A percentile compares a stretch with the other conserved stretches of the same genome.
phyloP scores from a whole-genome alignment of 2,888 invertebrate genomes.

The Clunio marinus region DNA sequence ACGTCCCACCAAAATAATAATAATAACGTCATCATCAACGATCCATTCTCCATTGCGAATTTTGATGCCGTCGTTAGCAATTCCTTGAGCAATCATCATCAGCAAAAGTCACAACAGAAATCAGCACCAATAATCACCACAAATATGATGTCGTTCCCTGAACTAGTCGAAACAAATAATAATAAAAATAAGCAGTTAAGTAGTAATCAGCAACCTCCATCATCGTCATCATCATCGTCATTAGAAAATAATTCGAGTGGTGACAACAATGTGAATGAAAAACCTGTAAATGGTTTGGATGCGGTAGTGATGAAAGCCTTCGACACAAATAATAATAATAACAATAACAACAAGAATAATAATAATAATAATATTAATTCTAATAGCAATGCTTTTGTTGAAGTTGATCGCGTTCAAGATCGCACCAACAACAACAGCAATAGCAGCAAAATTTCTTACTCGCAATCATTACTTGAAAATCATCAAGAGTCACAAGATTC shows the following conservation, averaged over 20 bases:
- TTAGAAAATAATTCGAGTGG: conserved; percentile 13
- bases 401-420: no score
- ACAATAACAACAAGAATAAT: conserved; percentile 33
- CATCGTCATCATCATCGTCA: neutral
- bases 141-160: conserved; percentile 26
- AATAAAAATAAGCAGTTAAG: conserved; percentile 40
- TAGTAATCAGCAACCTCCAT: neutral
- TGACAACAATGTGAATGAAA: conserved; percentile 21
- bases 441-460: conserved; percentile 39
- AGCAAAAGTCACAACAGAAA: conserved; percentile 6
- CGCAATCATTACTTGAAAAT: conserved; percentile 39
- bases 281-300: conserved; percentile 19
- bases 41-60: conserved; percentile 25
- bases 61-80: conserved; percentile 13
- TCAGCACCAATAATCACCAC: neutral
- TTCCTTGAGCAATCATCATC: neutral
- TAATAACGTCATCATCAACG: neutral
- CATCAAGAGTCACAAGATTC: conserved; percentile 16
- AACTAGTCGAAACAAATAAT: conserved; percentile 41
- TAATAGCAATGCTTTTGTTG: conserved; percentile 26
- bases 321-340: conserved; percentile 20
- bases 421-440: conserved; percentile 30
- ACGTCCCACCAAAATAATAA: conserved; percentile 22
- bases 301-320: neutral
- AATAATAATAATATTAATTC: conserved; percentile 15